Base-by-base conservation (phyloP, 2,113 vertebrate genomes). In the Brachirus orientalis region DNA sequence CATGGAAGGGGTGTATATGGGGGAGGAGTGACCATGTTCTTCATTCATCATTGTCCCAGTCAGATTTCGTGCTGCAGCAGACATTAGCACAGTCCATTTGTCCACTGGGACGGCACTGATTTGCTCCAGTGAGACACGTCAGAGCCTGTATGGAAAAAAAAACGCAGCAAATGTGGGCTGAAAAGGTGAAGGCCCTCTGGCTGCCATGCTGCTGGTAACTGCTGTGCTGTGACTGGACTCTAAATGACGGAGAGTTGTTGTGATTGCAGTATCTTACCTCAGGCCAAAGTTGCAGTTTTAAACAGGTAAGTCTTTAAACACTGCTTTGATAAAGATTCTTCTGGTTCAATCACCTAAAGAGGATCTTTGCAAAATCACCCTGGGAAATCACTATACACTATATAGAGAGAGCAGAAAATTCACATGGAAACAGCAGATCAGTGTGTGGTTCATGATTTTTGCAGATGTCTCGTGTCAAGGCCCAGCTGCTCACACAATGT, bases 71-170 rank as follows among this genome's bases (percentile, higher is more conserved):
- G 66, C 66, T 28, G 28, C 51, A 63, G 75, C 76, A 85, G 80
- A 81, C 61, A 13, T 65, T 59, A 33, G 50, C 43, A 16, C 48
- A 38, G 73, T 77, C 76, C 76, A 86, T 89, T 85, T 89, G 80
- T 84, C 69, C 78, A 85, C 57, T 85, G 82, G 72, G 56, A 51
- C 45, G 86, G 71, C 54, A 87, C 80, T 90, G 84, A 87, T 87
- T 69, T 54, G 65, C 19, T 52, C 10, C 1, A 56, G 50, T 1
- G 18, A 55, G 45, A 64, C 61, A 69, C 48, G 65, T 52, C 13
- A 20, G 28, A 18, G 62, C 11, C 43, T 47, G 17, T 47, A 37
- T 35, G 63, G 38, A 58, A 65, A 66, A 44, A 46, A 63, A 66
- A 44, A 43, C 22, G 56, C 22, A 20, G 36, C 35, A 51, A 58